phyloP scores from a whole-genome alignment of 2,113 vertebrate genomes.

The Catharus minimus region DNA sequence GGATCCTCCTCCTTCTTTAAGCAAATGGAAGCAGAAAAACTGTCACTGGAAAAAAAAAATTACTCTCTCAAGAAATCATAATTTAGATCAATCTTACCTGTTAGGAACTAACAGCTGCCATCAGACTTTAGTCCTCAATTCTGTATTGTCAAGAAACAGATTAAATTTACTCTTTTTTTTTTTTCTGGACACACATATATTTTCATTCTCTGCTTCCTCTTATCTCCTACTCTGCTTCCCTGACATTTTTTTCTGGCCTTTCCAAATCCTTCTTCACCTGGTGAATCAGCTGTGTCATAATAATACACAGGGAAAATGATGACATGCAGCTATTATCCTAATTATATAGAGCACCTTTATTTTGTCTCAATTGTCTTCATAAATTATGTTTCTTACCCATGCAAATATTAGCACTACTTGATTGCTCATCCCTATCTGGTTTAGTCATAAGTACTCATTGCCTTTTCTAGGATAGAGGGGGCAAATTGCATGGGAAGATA shows the following conservation, averaged over 20 bases:
- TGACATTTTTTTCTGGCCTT: background rate
- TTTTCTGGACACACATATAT: background rate
- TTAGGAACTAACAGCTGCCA: slow-evolving; percentile 13
- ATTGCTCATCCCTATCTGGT: background rate
- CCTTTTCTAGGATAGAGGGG: background rate
- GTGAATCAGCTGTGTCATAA: slow-evolving; percentile 2
- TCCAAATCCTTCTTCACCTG: background rate
- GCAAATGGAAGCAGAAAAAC: slow-evolving; percentile 31
- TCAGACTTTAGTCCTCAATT: background rate
- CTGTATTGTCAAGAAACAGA: background rate
- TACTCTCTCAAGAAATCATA: background rate
- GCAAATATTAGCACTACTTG: slow-evolving; percentile 26
- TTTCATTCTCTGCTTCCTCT: background rate
- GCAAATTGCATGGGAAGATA: background rate
- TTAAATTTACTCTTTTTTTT: background rate
- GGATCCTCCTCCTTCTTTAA: slow-evolving; percentile 22
- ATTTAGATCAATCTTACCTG: slow-evolving; percentile 31
- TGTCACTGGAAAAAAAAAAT: background rate
- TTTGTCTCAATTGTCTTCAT: slow-evolving; percentile 28
- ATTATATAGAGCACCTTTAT: background rate
- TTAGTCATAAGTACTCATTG: background rate
- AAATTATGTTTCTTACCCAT: slow-evolving; percentile 18
- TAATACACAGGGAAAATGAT: background rate
- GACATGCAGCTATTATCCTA: background rate
- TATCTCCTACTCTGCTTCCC: background rate